Base-by-base conservation (phyloP, 2,113 vertebrate genomes). In the Myocastor coypus region DNA sequence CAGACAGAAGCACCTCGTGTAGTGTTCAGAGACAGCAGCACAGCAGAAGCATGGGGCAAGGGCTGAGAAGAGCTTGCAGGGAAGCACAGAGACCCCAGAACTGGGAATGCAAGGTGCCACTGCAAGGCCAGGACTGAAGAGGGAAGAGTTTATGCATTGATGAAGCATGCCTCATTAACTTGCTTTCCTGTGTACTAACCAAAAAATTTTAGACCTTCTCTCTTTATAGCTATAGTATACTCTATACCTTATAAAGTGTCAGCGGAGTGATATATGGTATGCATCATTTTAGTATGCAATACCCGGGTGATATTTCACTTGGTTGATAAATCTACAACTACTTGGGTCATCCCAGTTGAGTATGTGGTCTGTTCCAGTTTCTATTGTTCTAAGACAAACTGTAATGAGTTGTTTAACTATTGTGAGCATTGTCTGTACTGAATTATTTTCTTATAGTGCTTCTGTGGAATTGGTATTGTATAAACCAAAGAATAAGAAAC, bases 141-240 rank as follows among this genome's bases (percentile, higher is more conserved):
- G 24, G 3, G 2, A 10, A 5, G 10, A 40, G 14, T 13, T 6
- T 28, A 5, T n/a, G 19, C 3, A 0, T 24, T 69, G 9, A 12
- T 61, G 20, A 64, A 83, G 37, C 24, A 40, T 69, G 10, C 80
- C 85, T 50, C 11, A 0, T 50, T 64, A 13, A 24, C 42, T 50
- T 68, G 37, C n/a, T 93, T 80, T 14, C 37, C 77, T 75, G n/a
- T 32, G 1, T 17, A 55, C 57, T 50, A 32, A 57, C 77, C 28
- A 84, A 75, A 50, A 83, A 32, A 7, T 59, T 55, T 63, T 66
- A 9, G 24, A 0, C 40, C 28, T 11, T 66, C 73, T 40, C 81
- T 26, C 77, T 20, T 13, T 55, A 34, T 61, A 16, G 42, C 40
- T 55, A 3, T 0, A n/a, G 22, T 32, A 5, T 42, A 55, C 42